phyloP scores from a whole-genome alignment of 2,113 vertebrate genomes.

The Pao palembangensis region DNA sequence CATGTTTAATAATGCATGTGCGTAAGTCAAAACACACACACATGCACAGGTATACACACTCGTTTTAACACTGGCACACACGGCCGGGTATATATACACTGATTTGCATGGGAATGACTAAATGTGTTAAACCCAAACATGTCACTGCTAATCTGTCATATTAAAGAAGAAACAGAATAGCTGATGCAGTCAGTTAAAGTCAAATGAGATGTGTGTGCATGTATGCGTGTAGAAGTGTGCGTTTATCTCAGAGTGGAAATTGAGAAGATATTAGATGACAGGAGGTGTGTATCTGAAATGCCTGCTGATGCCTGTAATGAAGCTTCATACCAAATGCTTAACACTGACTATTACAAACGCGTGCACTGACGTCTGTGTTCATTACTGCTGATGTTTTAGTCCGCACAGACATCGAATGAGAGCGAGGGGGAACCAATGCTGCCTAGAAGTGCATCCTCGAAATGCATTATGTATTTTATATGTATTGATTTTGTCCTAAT shows the following conservation, averaged over 20 bases:
- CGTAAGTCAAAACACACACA: conserved; percentile 7
- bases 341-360: conserved; percentile 56
- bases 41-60: conserved; percentile 15
- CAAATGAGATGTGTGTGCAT: conserved; percentile 42
- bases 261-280: conserved; percentile 65
- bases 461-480: too few species aligned
- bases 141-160: conserved; percentile 78
- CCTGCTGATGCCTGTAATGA: conserved; percentile 61
- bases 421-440: conserved; percentile 16
- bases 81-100: conserved; percentile 50
- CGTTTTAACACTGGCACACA: conserved; percentile 26
- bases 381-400: conserved; percentile 70
- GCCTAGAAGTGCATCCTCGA: too few species aligned
- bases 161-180: conserved; percentile 64
- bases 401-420: conserved; percentile 42
- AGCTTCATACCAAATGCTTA: conserved; percentile 63
- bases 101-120: conserved; percentile 73
- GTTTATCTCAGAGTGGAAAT: conserved; percentile 27
- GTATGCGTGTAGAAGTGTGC: conserved; percentile 23
- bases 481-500: too few species aligned
- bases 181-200: conserved; percentile 70
- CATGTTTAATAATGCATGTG: conserved; percentile 54
- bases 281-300: conserved; percentile 51
- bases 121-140: conserved; percentile 65
- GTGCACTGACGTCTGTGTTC: conserved; percentile 74